phyloP scores from a whole-genome alignment of 2,113 vertebrate species.

The Acanthochromis polyacanthus region DNA sequence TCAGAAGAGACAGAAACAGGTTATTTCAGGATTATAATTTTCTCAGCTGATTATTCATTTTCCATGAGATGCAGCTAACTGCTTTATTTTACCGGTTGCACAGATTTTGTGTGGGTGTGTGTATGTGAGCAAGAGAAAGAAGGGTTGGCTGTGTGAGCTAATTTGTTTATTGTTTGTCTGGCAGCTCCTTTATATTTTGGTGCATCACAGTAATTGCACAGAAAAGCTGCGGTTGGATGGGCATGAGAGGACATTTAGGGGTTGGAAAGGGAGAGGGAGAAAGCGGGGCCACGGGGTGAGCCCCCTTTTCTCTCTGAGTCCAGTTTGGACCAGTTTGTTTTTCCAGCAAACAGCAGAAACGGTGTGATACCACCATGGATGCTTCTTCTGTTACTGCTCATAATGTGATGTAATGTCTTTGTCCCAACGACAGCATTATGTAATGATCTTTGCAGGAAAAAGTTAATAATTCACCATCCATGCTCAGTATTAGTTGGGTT shows the following conservation, averaged over 20 bases:
- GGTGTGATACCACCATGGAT: slow-evolving; percentile 24
- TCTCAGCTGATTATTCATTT: background rate
- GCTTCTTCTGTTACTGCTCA: background rate
- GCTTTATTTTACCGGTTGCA: background rate
- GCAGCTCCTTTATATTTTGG: slow-evolving; percentile 52
- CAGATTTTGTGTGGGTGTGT: slow-evolving; percentile 9
- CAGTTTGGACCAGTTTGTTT: slow-evolving; percentile 70
- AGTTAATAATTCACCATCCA: slow-evolving; percentile 44
- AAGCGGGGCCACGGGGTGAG: slow-evolving; percentile 21
- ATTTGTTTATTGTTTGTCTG: slow-evolving; percentile 62
- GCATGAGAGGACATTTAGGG: slow-evolving; percentile 47
- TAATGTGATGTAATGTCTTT: slow-evolving; percentile 35
- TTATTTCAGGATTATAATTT: background rate
- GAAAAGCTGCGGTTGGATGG: slow-evolving; percentile 59
- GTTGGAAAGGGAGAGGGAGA: background rate
- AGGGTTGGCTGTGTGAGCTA: slow-evolving; percentile 1
- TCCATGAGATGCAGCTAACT: background rate
- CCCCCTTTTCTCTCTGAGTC: slow-evolving; percentile 44
- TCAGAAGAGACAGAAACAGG: background rate
- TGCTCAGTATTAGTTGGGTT: background rate
- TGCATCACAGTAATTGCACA: slow-evolving; percentile 64
- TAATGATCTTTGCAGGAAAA: slow-evolving; percentile 15
- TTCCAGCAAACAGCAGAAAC: slow-evolving; percentile 34
- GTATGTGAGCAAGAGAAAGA: slow-evolving; percentile 1
- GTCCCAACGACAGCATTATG: slow-evolving; percentile 16